phyloP scores from a whole-genome alignment of 2,888 invertebrate genomes.

The Eilema sororculum region DNA sequence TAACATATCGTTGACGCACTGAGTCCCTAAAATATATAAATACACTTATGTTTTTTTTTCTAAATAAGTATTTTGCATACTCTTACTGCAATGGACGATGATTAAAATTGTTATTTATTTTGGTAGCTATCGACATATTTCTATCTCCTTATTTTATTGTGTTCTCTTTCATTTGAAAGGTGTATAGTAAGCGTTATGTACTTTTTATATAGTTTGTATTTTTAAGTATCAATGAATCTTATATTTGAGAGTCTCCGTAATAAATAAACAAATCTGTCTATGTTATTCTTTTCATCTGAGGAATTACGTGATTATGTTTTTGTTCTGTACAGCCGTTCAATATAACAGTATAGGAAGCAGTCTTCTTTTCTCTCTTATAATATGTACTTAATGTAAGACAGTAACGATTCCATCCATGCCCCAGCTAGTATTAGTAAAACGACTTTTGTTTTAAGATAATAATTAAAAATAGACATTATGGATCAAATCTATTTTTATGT shows the following conservation, averaged over 20 bases:
- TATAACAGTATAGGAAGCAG: too few species aligned
- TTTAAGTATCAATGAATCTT: constrained; percentile 1
- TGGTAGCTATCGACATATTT: background rate
- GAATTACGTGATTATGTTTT: too few species aligned
- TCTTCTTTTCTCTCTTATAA: too few species aligned
- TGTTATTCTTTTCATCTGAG: too few species aligned
- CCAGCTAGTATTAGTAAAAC: constrained; percentile 7
- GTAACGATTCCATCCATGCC: constrained; percentile 9
- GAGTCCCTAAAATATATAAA: too few species aligned
- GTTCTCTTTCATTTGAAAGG: background rate
- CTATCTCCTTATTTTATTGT: background rate
- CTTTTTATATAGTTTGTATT: background rate
- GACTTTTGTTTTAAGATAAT: background rate
- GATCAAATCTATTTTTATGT: background rate
- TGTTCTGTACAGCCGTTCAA: too few species aligned
- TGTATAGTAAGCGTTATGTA: background rate
- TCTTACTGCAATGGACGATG: background rate
- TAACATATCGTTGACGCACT: too few species aligned
- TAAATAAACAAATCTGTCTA: background rate
- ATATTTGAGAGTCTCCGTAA: constrained; percentile 12
- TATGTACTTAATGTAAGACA: too few species aligned
- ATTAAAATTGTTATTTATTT: background rate
- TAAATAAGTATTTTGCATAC: too few species aligned
- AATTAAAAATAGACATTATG: background rate
- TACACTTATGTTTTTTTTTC: too few species aligned